phyloP scores from a whole-genome alignment of 2,888 invertebrate species.

The Lasius platythorax region DNA sequence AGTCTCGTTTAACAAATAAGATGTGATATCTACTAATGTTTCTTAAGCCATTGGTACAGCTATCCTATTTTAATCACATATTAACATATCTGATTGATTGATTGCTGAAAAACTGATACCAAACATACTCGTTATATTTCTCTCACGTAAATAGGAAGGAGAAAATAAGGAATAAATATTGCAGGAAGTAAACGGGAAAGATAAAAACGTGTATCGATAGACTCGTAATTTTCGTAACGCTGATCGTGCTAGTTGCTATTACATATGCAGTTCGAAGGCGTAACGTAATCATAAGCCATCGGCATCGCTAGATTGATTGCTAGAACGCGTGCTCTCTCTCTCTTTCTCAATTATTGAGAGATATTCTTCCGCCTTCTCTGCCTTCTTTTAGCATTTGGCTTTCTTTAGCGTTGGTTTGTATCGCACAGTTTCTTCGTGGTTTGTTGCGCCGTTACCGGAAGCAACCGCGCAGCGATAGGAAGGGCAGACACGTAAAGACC shows the following conservation, averaged over 20 bases:
- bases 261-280: slow-evolving; percentile 27
- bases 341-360: neutral
- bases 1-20: neutral
- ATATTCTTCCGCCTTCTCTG: slow-evolving; percentile 44
- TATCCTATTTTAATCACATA: neutral
- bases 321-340: neutral
- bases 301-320: slow-evolving; percentile 31
- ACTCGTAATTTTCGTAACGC: neutral
- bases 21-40: neutral
- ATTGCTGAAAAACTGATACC: neutral
- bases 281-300: slow-evolving; percentile 40
- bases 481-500: slow-evolving; percentile 39
- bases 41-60: neutral
- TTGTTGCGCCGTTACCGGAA: slow-evolving; percentile 48
- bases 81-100: neutral
- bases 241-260: slow-evolving; percentile 2
- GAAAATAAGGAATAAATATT: neutral
- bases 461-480: slow-evolving; percentile 36
- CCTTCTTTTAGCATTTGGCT: slow-evolving; percentile 3
- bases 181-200: neutral
- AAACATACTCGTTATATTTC: neutral
- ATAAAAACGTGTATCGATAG: neutral
- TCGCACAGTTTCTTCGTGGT: slow-evolving; percentile 44
- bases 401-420: neutral
- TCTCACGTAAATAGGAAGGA: neutral